phyloP scores from a whole-genome alignment of 2,888 invertebrate genomes.

The Stegophylla sp. region DNA sequence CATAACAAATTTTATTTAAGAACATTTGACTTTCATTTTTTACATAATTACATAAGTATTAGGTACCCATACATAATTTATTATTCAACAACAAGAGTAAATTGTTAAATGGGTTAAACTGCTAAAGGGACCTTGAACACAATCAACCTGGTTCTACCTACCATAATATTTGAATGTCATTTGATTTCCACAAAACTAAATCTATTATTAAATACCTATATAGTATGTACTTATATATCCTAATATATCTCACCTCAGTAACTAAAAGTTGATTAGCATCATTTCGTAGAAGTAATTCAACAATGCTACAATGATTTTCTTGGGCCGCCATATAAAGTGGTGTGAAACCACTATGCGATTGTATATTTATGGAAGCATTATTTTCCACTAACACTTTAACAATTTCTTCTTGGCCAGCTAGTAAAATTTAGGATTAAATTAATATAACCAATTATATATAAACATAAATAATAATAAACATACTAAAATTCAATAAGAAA shows the following conservation, averaged over 20 bases:
- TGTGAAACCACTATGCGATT: constrained; percentile 96
- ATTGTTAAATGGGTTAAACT: constrained; percentile 45
- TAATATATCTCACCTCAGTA: constrained; percentile 76
- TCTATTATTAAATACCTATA: not conserved
- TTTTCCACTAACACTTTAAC: constrained; percentile 88
- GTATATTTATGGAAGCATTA: constrained; percentile 94
- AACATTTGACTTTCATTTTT: constrained; percentile 38
- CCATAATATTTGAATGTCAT: constrained; percentile 27
- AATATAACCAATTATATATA: not conserved
- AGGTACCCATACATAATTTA: constrained; percentile 26
- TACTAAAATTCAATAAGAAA: no score
- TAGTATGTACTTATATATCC: not conserved
- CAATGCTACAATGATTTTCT: constrained; percentile 93
- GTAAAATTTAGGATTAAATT: constrained; percentile 9
- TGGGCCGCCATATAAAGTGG: constrained; percentile 99
- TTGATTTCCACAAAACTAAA: constrained; percentile 21
- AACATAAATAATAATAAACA: not conserved
- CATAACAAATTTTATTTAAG: constrained; percentile 41
- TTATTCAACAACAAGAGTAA: constrained; percentile 53
- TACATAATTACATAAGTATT: no score
- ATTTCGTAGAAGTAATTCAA: constrained; percentile 86
- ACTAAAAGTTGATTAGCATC: constrained; percentile 96
- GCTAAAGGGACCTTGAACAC: constrained; percentile 44
- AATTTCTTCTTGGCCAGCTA: constrained; percentile 92
- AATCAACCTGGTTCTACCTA: constrained; percentile 48